These are phyloP conservation scores for Chionoecetes opilio DNA, from an alignment of 1,140 invertebrate species.

Conservation along the genomic window DNA sequence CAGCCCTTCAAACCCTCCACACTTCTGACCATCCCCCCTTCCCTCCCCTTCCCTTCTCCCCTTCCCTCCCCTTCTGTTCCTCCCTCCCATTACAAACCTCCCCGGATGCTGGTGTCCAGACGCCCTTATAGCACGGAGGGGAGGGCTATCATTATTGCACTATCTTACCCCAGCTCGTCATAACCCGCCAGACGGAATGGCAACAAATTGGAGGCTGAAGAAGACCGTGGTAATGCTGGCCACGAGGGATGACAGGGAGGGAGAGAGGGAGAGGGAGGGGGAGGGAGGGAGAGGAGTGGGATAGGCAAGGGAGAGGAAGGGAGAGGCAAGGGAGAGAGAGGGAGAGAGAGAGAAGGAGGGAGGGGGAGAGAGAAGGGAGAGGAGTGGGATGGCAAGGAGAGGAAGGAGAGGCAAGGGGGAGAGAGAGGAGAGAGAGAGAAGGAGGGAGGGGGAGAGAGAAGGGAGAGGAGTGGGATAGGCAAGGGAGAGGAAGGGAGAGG, in stretches of 20 bases:
- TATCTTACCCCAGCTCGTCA: constrained; percentile 64
- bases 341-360: background rate
- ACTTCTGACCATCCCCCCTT: background rate
- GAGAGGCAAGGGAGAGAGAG: background rate
- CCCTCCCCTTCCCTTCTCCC: background rate
- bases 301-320: background rate
- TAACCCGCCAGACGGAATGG: constrained; percentile 64
- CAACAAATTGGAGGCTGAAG: constrained; percentile 63
- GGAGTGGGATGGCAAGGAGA: background rate
- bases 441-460: background rate
- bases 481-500: background rate
- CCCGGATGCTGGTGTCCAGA: background rate
- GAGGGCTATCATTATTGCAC: constrained; percentile 59
- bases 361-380: background rate
- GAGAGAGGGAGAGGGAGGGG: background rate
- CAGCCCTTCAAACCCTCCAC: background rate
- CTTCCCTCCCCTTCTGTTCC: background rate
- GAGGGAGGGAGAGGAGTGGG: background rate
- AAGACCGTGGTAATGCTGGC: constrained; percentile 37
- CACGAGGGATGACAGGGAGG: constrained; percentile 36
- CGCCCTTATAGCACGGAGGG: constrained; percentile 36
- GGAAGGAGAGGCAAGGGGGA: background rate
- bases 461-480: background rate
- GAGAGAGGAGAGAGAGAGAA: background rate
- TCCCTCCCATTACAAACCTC: background rate